Percentiles rank a stretch among this genome's conserved stretches.
phyloP scores from a whole-genome alignment of 2,797 vertebrate species.

The Phalloptychus januarius region DNA sequence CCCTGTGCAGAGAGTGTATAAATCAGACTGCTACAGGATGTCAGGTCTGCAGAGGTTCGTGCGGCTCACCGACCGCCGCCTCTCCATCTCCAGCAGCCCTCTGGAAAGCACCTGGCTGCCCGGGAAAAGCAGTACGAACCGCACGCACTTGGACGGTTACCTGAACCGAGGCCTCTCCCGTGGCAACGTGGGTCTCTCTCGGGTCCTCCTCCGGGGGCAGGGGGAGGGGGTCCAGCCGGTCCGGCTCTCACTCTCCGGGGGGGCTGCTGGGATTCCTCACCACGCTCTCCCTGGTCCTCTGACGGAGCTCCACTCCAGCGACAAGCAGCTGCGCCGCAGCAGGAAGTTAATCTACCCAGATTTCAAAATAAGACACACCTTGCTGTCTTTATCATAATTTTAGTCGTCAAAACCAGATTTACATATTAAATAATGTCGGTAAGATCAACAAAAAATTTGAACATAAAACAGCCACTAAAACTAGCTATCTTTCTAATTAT shows the following conservation, averaged over 20 bases:
- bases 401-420: not conserved
- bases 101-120: constrained; percentile 46
- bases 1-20: constrained; percentile 23
- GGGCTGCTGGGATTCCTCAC: constrained; percentile 71
- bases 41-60: constrained; percentile 49
- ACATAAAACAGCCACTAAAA: not conserved
- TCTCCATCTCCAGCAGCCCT: constrained; percentile 50
- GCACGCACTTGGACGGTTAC: constrained; percentile 62
- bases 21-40: constrained; percentile 39
- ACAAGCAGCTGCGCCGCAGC: constrained; percentile 28
- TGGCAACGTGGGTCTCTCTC: constrained; percentile 74
- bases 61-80: constrained; percentile 38
- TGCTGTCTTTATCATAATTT: not conserved
- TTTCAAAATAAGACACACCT: constrained; percentile 46
- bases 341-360: not conserved
- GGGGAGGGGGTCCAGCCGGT: constrained; percentile 68
- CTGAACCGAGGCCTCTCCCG: constrained; percentile 79
- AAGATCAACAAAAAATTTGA: too few relatives aligned
- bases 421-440: not conserved
- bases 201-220: constrained; percentile 69
- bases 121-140: constrained; percentile 14
- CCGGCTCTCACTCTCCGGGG: constrained; percentile 65
- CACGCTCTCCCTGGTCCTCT: constrained; percentile 66
- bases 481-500: not conserved
- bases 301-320: constrained; percentile 62